Evolutionary conservation across 2,797 vertebrate species (phyloP).

Genomic region (Pangasius krempfi): DNA sequence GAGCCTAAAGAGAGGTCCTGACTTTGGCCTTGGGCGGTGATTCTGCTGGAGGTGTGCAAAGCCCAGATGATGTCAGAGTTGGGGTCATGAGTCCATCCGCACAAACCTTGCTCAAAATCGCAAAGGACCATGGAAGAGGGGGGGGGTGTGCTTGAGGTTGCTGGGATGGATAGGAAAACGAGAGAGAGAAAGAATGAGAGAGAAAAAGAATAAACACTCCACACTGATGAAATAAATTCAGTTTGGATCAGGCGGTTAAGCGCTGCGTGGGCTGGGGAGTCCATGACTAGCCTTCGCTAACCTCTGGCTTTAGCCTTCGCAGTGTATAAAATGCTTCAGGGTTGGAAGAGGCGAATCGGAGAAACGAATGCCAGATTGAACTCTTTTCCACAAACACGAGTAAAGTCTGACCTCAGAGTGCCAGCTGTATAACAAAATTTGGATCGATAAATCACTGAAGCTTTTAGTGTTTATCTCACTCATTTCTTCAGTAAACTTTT

Average conservation of each 20-base stretch:
- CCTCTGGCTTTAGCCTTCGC: constrained; percentile 27
- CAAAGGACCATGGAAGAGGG: constrained; percentile 79
- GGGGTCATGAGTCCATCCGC: constrained; percentile 89
- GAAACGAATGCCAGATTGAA: neutral
- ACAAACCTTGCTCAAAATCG: constrained; percentile 86
- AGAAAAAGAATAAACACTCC: constrained; percentile 27
- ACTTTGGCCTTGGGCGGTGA: constrained; percentile 51
- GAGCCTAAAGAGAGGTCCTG: constrained; percentile 56
- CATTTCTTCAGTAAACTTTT: neutral
- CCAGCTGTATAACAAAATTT: too few relatives aligned
- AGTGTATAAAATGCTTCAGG: constrained; percentile 9
- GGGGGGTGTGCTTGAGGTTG: constrained; percentile 64
- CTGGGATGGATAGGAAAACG: neutral
- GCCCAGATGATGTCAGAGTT: constrained; percentile 83
- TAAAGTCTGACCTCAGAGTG: neutral
- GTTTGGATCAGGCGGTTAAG: constrained; percentile 43
- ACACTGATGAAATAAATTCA: constrained; percentile 22
- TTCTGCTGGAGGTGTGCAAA: constrained; percentile 75
- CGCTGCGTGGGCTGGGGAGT: constrained; percentile 32
- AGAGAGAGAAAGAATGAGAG: constrained; percentile 18
- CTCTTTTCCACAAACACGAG: neutral
- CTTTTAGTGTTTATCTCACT: neutral
- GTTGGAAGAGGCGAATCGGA: neutral
- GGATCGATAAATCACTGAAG: neutral
- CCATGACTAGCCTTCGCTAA: constrained; percentile 27